phyloP scores from a whole-genome alignment of 2,888 invertebrate species.

The Baccha elongata region DNA sequence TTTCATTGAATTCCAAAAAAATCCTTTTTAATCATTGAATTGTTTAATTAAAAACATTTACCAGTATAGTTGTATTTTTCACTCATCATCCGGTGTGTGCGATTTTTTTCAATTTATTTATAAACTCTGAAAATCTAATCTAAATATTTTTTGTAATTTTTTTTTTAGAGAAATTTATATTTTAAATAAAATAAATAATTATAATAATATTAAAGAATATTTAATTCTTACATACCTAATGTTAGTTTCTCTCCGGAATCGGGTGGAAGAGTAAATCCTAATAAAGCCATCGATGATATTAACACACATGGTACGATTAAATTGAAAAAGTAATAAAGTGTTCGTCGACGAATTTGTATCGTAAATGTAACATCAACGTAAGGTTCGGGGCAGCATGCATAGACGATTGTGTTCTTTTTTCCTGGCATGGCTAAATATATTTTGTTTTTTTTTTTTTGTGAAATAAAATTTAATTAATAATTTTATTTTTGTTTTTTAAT shows the following conservation, averaged over 20 bases:
- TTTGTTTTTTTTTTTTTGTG: conserved; percentile 44
- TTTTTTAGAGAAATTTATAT: conserved; percentile 21
- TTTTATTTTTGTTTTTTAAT: conserved; percentile 7
- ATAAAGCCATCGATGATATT: conserved; percentile 98
- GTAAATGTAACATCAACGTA: conserved; percentile 96
- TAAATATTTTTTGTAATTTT: conserved; percentile 46
- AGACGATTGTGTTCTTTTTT: conserved; percentile 93
- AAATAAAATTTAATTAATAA: conserved; percentile 52
- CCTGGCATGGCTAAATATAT: conserved; percentile 92
- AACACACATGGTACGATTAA: conserved; percentile 99
- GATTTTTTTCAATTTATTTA: not conserved
- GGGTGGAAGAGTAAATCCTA: conserved; percentile 98
- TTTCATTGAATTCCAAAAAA: conserved; percentile 31
- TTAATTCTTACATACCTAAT: conserved; percentile 80
- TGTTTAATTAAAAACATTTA: conserved; percentile 67
- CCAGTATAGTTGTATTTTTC: conserved; percentile 40
- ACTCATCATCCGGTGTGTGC: conserved; percentile 26
- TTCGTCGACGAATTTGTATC: conserved; percentile 97
- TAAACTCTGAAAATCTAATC: conserved; percentile 65
- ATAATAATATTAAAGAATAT: not conserved
- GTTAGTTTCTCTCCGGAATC: conserved; percentile 85
- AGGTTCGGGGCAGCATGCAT: conserved; percentile 96
- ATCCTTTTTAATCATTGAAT: conserved; percentile 37
- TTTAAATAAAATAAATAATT: not conserved
- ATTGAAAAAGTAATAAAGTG: conserved; percentile 99